Percentiles rank a stretch among this genome's conserved stretches.
Evolutionary conservation across 2,113 vertebrate genomes (phyloP).

Genomic region (Diadophis punctatus): DNA sequence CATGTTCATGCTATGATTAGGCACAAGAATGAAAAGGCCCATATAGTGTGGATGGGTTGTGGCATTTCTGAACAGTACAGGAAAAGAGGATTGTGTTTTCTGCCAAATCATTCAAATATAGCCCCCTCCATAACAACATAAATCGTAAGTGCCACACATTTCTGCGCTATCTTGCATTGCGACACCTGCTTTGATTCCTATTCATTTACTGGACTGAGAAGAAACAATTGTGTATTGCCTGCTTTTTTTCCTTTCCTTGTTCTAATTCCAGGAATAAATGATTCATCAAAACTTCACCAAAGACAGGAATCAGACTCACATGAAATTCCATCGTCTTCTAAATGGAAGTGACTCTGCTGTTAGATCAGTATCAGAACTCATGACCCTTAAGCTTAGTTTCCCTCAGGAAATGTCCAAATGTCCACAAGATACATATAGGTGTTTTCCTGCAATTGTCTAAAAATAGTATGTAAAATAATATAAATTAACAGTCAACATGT

Average conservation of each 20-base stretch:
- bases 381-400: neutral
- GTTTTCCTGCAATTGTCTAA: neutral
- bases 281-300: slow-evolving; percentile 19
- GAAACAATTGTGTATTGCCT: neutral
- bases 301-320: slow-evolving; percentile 25
- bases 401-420: slow-evolving; percentile 8
- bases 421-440: neutral
- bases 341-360: slow-evolving; percentile 17
- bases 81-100: neutral
- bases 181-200: neutral
- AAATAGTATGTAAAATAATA: neutral
- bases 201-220: neutral
- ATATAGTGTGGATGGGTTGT: neutral
- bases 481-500: neutral
- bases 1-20: neutral
- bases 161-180: neutral
- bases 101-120: neutral
- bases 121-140: neutral
- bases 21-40: neutral
- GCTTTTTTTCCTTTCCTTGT: neutral
- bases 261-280: slow-evolving; percentile 4
- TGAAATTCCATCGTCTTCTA: slow-evolving; percentile 12
- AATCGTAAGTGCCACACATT: neutral
- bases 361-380: slow-evolving; percentile 21
- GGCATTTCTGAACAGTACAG: neutral